A percentile compares a stretch with the other conserved stretches of the same genome.
Evolutionary conservation across 2,888 invertebrate genomes (phyloP).

Genomic region (Napeogenes sylphis): DNA sequence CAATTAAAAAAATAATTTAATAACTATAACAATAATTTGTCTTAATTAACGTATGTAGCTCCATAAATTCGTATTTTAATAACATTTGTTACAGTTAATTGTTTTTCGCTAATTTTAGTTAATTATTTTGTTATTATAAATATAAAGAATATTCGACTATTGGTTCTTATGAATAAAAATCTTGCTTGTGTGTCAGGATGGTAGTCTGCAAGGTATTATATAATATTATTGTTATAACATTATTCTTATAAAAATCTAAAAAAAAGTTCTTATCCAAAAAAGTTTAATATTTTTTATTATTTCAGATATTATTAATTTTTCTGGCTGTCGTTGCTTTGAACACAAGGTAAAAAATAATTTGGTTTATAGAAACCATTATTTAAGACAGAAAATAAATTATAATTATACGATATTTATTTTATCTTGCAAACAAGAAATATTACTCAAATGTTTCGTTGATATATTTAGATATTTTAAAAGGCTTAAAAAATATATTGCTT

Average conservation of each 20-base stretch:
- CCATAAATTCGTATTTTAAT: conserved; percentile 21
- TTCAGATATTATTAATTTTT: conserved; percentile 10
- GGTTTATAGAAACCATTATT: not conserved
- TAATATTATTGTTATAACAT: not conserved
- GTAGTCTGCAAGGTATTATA: conserved; percentile 15
- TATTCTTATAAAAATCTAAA: too few species aligned
- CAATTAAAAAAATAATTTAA: too few species aligned
- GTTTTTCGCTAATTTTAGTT: conserved; percentile 19
- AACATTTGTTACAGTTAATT: conserved; percentile 35
- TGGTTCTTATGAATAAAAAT: not conserved
- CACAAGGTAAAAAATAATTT: conserved; percentile 13
- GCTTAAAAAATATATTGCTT: too few species aligned
- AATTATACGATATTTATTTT: too few species aligned
- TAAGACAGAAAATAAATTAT: too few species aligned
- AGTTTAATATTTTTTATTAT: not conserved
- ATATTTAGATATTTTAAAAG: too few species aligned
- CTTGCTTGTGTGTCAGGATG: conserved; percentile 10
- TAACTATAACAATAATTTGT: too few species aligned
- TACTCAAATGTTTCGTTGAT: too few species aligned
- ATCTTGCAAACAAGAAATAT: too few species aligned
- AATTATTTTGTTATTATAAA: conserved; percentile 32
- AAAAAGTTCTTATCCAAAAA: too few species aligned
- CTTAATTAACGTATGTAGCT: conserved; percentile 16
- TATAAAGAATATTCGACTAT: conserved; percentile 4
- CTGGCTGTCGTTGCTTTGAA: conserved; percentile 6